Evolutionary conservation across 2,888 invertebrate genomes (phyloP).

Genomic region (Cryptus viduatorius): DNA sequence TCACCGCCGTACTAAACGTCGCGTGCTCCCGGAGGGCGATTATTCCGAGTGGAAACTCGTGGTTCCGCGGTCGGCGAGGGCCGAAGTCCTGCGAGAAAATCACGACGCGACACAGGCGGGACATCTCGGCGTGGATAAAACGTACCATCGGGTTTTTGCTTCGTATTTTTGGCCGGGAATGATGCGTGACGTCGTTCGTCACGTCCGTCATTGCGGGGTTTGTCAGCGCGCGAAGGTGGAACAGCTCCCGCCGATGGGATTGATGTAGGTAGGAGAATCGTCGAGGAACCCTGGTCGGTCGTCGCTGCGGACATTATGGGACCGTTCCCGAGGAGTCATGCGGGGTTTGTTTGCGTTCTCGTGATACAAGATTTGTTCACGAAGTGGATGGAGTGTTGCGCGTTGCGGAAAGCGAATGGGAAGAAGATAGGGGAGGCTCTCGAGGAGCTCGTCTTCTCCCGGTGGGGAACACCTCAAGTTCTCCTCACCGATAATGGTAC

Average conservation of each 20-base stretch:
- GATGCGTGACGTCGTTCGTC: constrained; percentile 53
- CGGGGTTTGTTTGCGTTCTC: constrained; percentile 60
- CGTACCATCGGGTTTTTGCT: constrained; percentile 47
- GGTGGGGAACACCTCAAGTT: constrained; percentile 66
- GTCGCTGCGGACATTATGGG: constrained; percentile 68
- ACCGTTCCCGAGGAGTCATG: constrained; percentile 60
- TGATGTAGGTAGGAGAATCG: constrained; percentile 47
- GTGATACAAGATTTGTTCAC: constrained; percentile 71
- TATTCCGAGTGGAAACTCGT: constrained; percentile 68
- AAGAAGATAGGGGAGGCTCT: constrained; percentile 52
- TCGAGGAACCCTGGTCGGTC: constrained; percentile 65
- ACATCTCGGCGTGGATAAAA: constrained; percentile 67
- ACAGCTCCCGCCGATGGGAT: constrained; percentile 23
- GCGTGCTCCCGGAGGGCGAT: neutral
- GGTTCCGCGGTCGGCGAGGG: constrained; percentile 51
- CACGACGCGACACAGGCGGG: constrained; percentile 60
- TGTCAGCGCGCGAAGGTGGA: constrained; percentile 66
- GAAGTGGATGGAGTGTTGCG: constrained; percentile 62
- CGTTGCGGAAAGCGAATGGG: constrained; percentile 66
- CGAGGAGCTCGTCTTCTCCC: constrained; percentile 63
- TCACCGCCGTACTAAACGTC: neutral
- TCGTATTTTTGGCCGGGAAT: constrained; percentile 71
- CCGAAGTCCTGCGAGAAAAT: constrained; percentile 33
- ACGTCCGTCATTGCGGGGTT: constrained; percentile 57
- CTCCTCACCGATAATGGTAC: constrained; percentile 72